A percentile compares a stretch with the other conserved stretches of the same genome.
Evolutionary conservation across 2,797 vertebrate genomes (phyloP).

Genomic region (Pangasius krempfi): DNA sequence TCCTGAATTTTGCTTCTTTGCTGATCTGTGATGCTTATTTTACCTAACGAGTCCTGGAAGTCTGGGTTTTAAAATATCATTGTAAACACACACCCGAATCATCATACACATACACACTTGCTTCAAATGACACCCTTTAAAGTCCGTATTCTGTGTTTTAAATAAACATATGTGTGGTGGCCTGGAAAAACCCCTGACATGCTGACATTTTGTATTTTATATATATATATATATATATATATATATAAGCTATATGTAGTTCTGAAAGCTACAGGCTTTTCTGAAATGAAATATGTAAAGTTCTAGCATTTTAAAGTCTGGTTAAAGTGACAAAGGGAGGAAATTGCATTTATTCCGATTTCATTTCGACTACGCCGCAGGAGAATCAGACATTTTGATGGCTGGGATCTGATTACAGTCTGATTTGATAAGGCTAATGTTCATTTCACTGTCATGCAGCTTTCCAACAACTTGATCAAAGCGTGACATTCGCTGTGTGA

Average conservation of each 20-base stretch:
- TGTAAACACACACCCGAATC: neutral
- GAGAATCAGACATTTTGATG: neutral
- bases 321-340: neutral
- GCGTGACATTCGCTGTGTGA: neutral
- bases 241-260: no score
- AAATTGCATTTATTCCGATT: neutral
- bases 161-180: slow-evolving; percentile 3
- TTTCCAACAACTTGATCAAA: neutral
- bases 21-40: neutral
- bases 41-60: neutral
- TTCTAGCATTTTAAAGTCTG: no score
- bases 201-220: neutral
- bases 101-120: neutral
- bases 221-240: neutral
- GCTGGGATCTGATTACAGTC: neutral
- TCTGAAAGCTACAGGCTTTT: neutral
- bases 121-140: slow-evolving; percentile 22
- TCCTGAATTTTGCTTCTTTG: neutral
- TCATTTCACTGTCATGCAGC: no score
- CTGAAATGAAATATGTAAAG: neutral
- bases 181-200: neutral
- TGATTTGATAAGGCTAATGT: no score
- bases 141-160: slow-evolving; percentile 6
- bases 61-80: slow-evolving; percentile 2
- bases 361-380: no score